Base-by-base conservation (phyloP, 2,113 vertebrate species). In the Saimiri boliviensis region DNA sequence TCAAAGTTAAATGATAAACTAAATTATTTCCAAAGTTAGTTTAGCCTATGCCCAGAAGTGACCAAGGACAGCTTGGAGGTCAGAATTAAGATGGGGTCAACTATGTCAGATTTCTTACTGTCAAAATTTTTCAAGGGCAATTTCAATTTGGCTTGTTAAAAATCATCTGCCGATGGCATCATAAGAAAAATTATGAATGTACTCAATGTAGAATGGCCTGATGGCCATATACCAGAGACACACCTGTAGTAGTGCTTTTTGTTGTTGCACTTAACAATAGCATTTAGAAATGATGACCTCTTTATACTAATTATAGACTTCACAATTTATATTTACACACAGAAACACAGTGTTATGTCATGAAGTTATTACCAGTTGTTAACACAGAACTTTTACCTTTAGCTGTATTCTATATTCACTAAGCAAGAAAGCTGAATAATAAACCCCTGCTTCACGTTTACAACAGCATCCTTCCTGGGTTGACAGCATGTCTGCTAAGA, bases 351-450 rank as follows among this genome's bases (percentile, higher is more conserved):
- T 47, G 40, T 94, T 91, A 68, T 27, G 13, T 82, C 86, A 80
- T 25, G 30, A 49, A 63, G 49, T 70, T 94, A 45, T 95, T 90
- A 58, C 25, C 81, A 79, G 32, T 77, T 71, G 32, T 91, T 85
- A 94, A 60, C 45, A 77, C 27, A 47, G 54, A 81, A 81, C 83
- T 79, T 77, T 93, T 82, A 82, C 56, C 25, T 93, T 88, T 88
- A 7, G 25, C 21, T 35, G 14, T 89, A 77, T 68, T 66, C 83
- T 95, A 56, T 86, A 76, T 23, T 91, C 42, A 93, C 35, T 77
- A 87, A 82, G 45, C n/a, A 91, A 86, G 42, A 96, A 79, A 90
- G 49, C 52, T 86, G 52, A 84, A 89, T 77, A 94, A 79, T 63
- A 49, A 93, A 92, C 19, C 37, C 20, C 35, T 76, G 5, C 13